These are phyloP conservation scores for Drosophila pegasa DNA, from an alignment of 2,888 invertebrate genomes.

Conservation along the genomic window DNA sequence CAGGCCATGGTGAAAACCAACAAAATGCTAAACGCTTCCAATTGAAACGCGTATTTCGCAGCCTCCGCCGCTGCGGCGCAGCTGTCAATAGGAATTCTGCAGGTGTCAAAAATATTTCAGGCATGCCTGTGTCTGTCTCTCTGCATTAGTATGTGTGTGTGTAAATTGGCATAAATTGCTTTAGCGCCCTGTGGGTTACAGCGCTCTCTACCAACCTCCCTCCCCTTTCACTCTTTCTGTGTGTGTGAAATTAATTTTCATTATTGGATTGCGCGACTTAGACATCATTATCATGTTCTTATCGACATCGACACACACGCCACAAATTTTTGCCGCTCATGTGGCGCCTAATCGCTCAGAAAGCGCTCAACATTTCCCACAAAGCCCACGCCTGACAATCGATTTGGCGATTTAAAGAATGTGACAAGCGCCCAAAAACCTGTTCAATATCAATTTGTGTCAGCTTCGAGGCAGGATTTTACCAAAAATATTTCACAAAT, in stretches of 20 bases:
- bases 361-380: conserved; percentile 50
- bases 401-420: conserved; percentile 52
- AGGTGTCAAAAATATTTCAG: conserved; percentile 81
- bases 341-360: conserved; percentile 72
- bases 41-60: conserved; percentile 64
- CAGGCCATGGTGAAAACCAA: conserved; percentile 5
- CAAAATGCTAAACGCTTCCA: conserved; percentile 64
- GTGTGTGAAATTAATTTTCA: conserved; percentile 75
- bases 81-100: conserved; percentile 81
- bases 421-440: conserved; percentile 24
- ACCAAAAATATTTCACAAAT: too few species aligned
- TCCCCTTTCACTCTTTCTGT: not conserved
- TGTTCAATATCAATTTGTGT: conserved; percentile 1
- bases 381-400: conserved; percentile 59
- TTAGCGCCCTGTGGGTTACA: conserved; percentile 57
- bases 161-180: conserved; percentile 80
- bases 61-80: conserved; percentile 36
- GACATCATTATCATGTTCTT: conserved; percentile 79
- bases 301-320: conserved; percentile 56
- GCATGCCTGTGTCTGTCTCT: conserved; percentile 52
- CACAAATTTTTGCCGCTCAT: conserved; percentile 46
- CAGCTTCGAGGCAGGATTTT: not conserved
- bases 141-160: conserved; percentile 14
- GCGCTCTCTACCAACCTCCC: not conserved
- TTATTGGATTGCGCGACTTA: conserved; percentile 80